Evolutionary conservation across 2,888 invertebrate species (phyloP).

Genomic region (Lydus trimaculatus): DNA sequence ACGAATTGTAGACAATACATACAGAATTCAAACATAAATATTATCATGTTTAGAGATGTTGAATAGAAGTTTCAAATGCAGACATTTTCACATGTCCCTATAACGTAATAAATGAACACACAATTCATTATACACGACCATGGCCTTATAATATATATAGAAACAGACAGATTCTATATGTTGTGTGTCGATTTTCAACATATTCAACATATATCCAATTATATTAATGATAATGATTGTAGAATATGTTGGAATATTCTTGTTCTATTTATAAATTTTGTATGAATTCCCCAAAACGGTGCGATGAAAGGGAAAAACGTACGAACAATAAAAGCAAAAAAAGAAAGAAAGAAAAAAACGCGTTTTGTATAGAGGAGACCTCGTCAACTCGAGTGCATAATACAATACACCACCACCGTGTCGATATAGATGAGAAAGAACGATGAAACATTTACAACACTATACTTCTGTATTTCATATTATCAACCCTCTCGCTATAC

Average conservation of each 20-base stretch:
- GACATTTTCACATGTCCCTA: constrained; percentile 33
- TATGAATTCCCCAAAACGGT: neutral
- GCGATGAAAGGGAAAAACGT: neutral
- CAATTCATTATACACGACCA: constrained; percentile 33
- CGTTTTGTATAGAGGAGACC: constrained; percentile 26
- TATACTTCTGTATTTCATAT: constrained; percentile 3
- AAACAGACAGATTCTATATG: neutral
- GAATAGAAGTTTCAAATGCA: constrained; percentile 33
- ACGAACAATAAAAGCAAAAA: constrained; percentile 15
- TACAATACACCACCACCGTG: constrained; percentile 36
- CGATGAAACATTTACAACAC: constrained; percentile 8
- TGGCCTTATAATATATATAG: neutral
- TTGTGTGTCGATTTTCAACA: neutral
- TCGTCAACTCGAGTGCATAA: constrained; percentile 40
- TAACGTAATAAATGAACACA: constrained; percentile 39
- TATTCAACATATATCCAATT: neutral
- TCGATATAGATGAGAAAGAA: constrained; percentile 32
- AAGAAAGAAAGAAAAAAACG: constrained; percentile 18
- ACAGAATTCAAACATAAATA: constrained; percentile 10
- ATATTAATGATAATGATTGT: neutral
- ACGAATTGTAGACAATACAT: constrained; percentile 10
- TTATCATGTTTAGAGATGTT: constrained; percentile 12
- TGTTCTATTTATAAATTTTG: neutral
- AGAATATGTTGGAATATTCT: neutral
- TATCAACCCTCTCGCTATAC: constrained; percentile 4